These are phyloP conservation scores for Poecile atricapillus DNA, from an alignment of 2,113 vertebrate genomes.

Conservation along the genomic window DNA sequence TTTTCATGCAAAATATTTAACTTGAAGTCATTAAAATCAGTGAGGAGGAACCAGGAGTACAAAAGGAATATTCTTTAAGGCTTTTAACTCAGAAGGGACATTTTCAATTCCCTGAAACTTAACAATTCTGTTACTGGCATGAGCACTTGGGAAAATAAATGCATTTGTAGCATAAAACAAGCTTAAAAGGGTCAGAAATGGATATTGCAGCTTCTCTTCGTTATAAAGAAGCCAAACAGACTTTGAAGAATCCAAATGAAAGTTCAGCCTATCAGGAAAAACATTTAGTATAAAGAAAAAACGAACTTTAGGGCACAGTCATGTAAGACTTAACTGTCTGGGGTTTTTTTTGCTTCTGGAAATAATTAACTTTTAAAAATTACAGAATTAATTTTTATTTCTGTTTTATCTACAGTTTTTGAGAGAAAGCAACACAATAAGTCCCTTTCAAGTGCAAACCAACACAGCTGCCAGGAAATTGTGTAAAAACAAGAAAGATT, in stretches of 20 bases:
- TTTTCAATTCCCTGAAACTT: neutral
- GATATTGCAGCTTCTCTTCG: neutral
- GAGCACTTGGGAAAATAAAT: neutral
- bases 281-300: neutral
- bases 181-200: neutral
- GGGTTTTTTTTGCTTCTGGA: neutral
- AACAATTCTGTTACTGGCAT: neutral
- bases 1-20: neutral
- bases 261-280: neutral
- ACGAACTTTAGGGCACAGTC: neutral
- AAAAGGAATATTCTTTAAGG: neutral
- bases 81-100: neutral
- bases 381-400: neutral
- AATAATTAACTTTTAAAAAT: neutral
- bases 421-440: neutral
- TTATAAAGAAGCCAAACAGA: neutral
- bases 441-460: slow-evolving; percentile 5
- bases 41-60: neutral
- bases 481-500: slow-evolving; percentile 18
- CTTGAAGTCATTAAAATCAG: neutral
- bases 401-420: neutral
- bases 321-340: neutral
- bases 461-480: slow-evolving; percentile 24
- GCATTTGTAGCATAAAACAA: neutral
- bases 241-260: neutral